Evolutionary conservation across 2,113 vertebrate genomes (phyloP).

Genomic region (Lycocorax pyrrhopterus): DNA sequence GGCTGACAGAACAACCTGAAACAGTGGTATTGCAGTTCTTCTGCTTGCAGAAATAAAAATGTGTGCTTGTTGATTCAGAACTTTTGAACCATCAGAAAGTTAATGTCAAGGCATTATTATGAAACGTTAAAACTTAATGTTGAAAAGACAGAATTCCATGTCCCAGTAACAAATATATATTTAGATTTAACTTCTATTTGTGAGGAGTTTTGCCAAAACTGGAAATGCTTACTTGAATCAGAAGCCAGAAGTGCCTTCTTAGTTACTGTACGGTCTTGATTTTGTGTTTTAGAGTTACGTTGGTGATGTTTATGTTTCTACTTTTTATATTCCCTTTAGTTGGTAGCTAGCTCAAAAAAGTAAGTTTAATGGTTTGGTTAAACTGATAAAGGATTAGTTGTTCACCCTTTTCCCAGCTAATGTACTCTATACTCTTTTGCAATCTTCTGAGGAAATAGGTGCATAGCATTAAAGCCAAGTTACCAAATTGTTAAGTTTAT

Average conservation of each 20-base stretch:
- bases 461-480: neutral
- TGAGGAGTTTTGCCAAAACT: neutral
- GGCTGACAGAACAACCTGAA: neutral
- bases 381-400: neutral
- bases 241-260: conserved; percentile 6
- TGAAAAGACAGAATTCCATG: neutral
- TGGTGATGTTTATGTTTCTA: neutral
- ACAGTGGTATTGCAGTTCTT: neutral
- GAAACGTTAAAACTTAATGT: neutral
- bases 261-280: neutral
- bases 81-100: neutral
- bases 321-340: conserved; percentile 8
- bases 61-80: neutral
- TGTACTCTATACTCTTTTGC: neutral
- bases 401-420: neutral
- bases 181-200: neutral
- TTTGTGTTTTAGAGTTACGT: neutral
- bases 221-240: conserved; percentile 8
- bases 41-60: neutral
- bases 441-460: neutral
- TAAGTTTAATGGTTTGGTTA: neutral
- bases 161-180: neutral
- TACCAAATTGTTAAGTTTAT: neutral
- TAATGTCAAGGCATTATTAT: neutral
- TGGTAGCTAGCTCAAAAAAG: neutral